Base-by-base conservation (phyloP, 2,888 invertebrate species). In the Amaurobius ferox region DNA sequence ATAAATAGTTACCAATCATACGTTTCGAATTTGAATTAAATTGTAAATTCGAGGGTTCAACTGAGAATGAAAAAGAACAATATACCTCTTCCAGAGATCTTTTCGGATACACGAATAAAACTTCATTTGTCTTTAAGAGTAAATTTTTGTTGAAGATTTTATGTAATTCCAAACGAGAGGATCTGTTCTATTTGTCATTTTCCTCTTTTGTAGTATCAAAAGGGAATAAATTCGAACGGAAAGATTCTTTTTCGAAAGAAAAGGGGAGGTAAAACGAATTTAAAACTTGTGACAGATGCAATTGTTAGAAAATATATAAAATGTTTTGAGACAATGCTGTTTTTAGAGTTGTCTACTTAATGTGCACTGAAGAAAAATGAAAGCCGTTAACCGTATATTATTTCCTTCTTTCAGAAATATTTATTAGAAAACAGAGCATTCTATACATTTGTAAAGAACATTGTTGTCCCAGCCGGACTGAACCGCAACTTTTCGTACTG, bases 101-200 rank as follows among this genome's bases (percentile, higher is more conserved):
- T 44, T 39, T 68, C 55, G 66, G 83, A 83, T 83, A 83, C 83
- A 76, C 76, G 76, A 71, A 83, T 83, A 71, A 83, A 83, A 83
- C 76, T 70, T 64, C 83, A 71, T 83, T 77, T 83, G 76, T 76
- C 83, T 76, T 68, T 29, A 71, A 71, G 71, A 83, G 64, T 83
- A 62, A 83, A 76, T 77, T 83, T 83, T 83, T 48, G 72, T 19
- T 30, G 66, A 35, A 66, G 35, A 35, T 79, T 48, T 67, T 48
- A 67, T 80, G 79, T 72, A 80, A 80, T 80, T 66, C 67, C 66
- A 73, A 73, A 64, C 16, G 64, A 64, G 16, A 32, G 16, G 29
- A 28, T 32, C 64, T 55, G 23, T 11, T 55, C 55, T 23, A 81
- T 81, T 74, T 81, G 74, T 81, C 81, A 81, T 81, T 72, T 66